Evolutionary conservation across 2,113 vertebrate genomes (phyloP).

Genomic region (Tetrao urogallus): DNA sequence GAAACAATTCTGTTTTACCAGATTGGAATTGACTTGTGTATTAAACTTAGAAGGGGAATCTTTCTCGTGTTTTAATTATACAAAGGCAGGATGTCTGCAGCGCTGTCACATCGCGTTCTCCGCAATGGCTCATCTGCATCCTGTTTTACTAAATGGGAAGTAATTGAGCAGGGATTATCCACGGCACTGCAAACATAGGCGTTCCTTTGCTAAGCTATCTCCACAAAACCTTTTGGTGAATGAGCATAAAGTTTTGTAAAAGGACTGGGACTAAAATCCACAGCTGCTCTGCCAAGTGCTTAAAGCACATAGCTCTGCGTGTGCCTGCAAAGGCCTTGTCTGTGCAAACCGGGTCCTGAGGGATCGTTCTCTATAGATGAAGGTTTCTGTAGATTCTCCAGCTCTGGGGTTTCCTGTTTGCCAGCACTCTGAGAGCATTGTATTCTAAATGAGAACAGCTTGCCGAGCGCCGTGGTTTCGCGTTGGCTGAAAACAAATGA

Average conservation of each 20-base stretch:
- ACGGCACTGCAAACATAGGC: not conserved
- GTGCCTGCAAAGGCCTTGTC: not conserved
- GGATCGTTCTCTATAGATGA: not conserved
- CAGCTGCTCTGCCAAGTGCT: not conserved
- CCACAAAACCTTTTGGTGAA: not conserved
- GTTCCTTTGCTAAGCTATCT: fast-evolving
- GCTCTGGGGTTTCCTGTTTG: not conserved
- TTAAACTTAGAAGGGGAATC: not conserved
- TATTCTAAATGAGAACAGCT: conserved; percentile 9
- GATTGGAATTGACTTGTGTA: not conserved
- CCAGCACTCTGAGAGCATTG: not conserved
- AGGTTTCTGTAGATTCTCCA: not conserved
- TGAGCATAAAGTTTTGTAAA: not conserved
- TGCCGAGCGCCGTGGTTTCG: not conserved
- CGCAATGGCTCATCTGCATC: not conserved
- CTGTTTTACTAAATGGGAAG: not conserved
- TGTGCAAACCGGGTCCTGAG: not conserved
- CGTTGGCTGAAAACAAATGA: not conserved
- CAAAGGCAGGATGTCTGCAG: not conserved
- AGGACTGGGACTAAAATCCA: not conserved
- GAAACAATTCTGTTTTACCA: not conserved
- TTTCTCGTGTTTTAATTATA: not conserved
- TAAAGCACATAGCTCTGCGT: fast-evolving
- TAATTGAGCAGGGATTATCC: not conserved
- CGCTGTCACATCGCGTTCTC: not conserved